A percentile compares a stretch with the other conserved stretches of the same genome.
These are phyloP conservation scores for Nycticorax nycticorax DNA, from an alignment of 2,113 vertebrate species.

Conservation along the genomic window DNA sequence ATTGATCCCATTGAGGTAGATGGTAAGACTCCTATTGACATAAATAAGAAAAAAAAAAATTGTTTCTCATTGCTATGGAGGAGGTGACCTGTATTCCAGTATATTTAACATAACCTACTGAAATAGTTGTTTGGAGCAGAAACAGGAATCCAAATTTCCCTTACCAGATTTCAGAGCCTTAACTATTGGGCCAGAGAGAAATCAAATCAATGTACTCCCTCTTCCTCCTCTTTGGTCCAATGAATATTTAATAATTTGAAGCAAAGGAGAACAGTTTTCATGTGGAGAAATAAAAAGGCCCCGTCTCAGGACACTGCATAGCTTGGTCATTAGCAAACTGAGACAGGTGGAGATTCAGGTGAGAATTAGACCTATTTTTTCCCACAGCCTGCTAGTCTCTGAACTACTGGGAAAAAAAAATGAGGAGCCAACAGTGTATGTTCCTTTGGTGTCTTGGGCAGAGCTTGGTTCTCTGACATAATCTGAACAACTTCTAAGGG, in stretches of 20 bases:
- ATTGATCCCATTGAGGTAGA: background rate
- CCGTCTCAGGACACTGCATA: background rate
- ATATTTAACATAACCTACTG: background rate
- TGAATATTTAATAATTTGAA: background rate
- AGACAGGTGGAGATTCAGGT: background rate
- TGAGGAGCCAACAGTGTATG: background rate
- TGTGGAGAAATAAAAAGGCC: background rate
- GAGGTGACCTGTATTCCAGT: background rate
- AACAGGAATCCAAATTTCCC: background rate
- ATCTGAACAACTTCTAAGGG: background rate
- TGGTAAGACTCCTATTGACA: background rate
- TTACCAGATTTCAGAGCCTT: background rate
- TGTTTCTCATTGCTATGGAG: background rate
- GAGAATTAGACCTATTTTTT: background rate
- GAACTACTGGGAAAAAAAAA: background rate
- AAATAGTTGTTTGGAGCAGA: background rate
- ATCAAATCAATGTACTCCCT: background rate
- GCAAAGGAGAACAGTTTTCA: background rate
- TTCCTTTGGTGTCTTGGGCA: background rate
- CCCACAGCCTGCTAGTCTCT: background rate
- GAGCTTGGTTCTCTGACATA: background rate
- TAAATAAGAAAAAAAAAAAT: background rate
- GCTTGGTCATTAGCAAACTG: background rate
- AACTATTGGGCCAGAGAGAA: background rate
- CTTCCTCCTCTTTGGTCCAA: accelerated